Evolutionary conservation across 2,113 vertebrate species (phyloP).

Genomic region (Australoheros scitulus): DNA sequence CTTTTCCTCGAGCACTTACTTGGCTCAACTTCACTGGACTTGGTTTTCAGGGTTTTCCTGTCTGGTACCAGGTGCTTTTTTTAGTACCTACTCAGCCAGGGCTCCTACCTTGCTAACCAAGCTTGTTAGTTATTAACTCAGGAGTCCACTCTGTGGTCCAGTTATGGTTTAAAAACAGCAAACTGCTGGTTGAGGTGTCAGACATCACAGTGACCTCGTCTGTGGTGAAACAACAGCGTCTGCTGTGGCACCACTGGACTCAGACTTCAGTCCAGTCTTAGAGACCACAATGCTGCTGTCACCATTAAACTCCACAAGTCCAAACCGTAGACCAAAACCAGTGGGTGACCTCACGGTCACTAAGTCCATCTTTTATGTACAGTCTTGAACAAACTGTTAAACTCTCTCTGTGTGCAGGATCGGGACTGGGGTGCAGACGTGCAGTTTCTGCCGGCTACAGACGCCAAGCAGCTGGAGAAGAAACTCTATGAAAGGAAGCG

Average conservation of each 20-base stretch:
- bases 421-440: neutral
- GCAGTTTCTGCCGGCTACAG: neutral
- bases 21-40: neutral
- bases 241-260: too few relatives aligned
- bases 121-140: neutral
- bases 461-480: neutral
- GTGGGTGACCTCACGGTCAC: too few relatives aligned
- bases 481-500: neutral
- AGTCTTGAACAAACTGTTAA: fast-evolving
- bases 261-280: too few relatives aligned
- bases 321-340: too few relatives aligned
- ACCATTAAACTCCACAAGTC: too few relatives aligned
- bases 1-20: neutral
- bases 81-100: neutral
- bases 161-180: neutral
- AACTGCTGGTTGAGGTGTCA: neutral
- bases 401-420: neutral
- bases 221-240: too few relatives aligned
- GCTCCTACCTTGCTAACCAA: neutral
- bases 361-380: neutral
- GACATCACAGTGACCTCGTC: neutral
- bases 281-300: too few relatives aligned
- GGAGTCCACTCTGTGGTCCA: neutral
- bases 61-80: neutral
- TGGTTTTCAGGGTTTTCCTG: neutral